A percentile compares a stretch with the other conserved stretches of the same genome.
Conservation (phyloP, 2,113 vertebrate species). For the Campylomormyrus numenius region DNA sequence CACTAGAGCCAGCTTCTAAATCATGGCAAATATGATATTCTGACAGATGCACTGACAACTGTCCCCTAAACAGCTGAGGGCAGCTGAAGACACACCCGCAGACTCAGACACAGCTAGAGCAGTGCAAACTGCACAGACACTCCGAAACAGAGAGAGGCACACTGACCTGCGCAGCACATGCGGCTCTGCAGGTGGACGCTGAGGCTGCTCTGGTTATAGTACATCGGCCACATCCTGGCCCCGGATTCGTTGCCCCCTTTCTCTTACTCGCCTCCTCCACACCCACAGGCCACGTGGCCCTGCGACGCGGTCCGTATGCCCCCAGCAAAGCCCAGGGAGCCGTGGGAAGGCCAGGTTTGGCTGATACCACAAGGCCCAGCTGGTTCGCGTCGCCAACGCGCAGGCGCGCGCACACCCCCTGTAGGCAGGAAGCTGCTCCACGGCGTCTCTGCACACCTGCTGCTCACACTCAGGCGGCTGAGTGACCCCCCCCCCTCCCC, state of each 20-base stretch:
- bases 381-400: not conserved
- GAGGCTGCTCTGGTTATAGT: constrained; percentile 65
- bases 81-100: not conserved
- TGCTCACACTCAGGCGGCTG: not conserved
- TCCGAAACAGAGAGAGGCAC: not conserved
- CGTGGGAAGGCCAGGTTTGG: not conserved
- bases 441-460: not conserved
- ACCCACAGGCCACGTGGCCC: not conserved
- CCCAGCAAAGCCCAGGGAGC: not conserved
- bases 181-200: constrained; percentile 78
- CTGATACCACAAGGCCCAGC: not conserved
- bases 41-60: constrained; percentile 1
- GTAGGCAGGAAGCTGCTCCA: not conserved
- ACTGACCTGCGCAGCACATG: constrained; percentile 97
- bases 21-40: not conserved
- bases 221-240: constrained; percentile 58
- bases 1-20: not conserved
- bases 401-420: not conserved
- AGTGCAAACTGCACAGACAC: not conserved
- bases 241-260: not conserved
- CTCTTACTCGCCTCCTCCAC: not conserved
- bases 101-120: not conserved
- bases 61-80: constrained; percentile 15
- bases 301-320: not conserved
- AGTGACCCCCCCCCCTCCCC: not conserved